Evolutionary conservation across 2,797 vertebrate genomes (phyloP).

Genomic region (Halcyon badia): DNA sequence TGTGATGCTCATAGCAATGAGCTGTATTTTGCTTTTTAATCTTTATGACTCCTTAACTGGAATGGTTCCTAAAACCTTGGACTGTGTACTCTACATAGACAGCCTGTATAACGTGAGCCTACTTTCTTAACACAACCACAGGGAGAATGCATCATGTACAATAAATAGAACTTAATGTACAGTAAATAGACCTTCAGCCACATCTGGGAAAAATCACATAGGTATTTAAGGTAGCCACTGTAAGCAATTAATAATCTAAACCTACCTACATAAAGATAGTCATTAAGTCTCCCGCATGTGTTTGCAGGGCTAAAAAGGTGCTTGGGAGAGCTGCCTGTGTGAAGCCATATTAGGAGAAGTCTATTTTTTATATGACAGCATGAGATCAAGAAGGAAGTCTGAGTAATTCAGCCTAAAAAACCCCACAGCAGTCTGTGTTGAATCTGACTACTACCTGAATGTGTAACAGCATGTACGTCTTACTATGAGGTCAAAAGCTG

Average conservation of each 20-base stretch:
- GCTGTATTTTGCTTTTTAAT: constrained; percentile 53
- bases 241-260: not conserved
- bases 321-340: not conserved
- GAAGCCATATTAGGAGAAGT: not conserved
- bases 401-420: not conserved
- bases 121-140: not conserved
- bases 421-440: not conserved
- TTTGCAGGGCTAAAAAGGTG: not conserved
- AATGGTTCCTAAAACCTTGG: constrained; percentile 38
- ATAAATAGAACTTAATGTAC: not conserved
- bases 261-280: not conserved
- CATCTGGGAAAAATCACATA: not conserved
- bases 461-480: not conserved
- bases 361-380: not conserved
- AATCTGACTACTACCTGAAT: not conserved
- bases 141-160: not conserved
- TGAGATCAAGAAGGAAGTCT: not conserved
- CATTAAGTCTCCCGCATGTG: not conserved
- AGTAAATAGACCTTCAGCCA: constrained; percentile 28
- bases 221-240: not conserved
- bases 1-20: not conserved
- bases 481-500: not conserved
- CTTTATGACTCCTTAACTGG: constrained; percentile 27
- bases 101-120: not conserved
- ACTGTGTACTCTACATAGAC: not conserved